phyloP scores from a whole-genome alignment of 2,797 vertebrate genomes.

The Cuculus canorus region DNA sequence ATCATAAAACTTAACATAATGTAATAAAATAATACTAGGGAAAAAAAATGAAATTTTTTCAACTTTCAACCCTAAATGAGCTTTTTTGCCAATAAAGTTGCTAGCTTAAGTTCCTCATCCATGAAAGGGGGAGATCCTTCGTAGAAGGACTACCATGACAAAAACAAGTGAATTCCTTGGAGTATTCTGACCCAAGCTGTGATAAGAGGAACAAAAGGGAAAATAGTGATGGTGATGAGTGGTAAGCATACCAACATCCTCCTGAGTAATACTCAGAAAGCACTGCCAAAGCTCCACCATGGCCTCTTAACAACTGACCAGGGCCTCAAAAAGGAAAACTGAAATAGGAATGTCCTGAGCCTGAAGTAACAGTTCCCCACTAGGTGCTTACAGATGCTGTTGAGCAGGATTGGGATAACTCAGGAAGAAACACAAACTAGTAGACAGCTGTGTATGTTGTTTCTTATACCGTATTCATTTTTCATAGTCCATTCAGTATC shows the following conservation, averaged over 20 bases:
- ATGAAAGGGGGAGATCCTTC: neutral
- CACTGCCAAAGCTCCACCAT: too few species aligned
- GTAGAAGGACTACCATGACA: neutral
- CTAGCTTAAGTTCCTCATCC: neutral
- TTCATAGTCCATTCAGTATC: neutral
- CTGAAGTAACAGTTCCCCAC: neutral
- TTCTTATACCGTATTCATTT: neutral
- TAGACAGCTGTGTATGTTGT: neutral
- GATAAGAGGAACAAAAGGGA: neutral
- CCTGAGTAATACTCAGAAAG: neutral
- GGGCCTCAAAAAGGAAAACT: neutral
- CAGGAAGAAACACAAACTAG: neutral
- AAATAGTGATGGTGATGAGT: fast-evolving
- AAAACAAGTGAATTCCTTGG: neutral
- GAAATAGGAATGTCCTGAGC: neutral
- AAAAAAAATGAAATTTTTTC: neutral
- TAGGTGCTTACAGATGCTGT: neutral
- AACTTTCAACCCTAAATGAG: neutral
- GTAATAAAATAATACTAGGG: neutral
- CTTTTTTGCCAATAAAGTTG: neutral
- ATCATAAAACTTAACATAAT: neutral
- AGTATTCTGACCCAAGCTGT: neutral
- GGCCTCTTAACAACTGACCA: neutral
- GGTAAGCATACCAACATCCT: neutral
- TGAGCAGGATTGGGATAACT: neutral